phyloP scores from a whole-genome alignment of 2,888 invertebrate genomes.

The Lasioglossum villosulum region DNA sequence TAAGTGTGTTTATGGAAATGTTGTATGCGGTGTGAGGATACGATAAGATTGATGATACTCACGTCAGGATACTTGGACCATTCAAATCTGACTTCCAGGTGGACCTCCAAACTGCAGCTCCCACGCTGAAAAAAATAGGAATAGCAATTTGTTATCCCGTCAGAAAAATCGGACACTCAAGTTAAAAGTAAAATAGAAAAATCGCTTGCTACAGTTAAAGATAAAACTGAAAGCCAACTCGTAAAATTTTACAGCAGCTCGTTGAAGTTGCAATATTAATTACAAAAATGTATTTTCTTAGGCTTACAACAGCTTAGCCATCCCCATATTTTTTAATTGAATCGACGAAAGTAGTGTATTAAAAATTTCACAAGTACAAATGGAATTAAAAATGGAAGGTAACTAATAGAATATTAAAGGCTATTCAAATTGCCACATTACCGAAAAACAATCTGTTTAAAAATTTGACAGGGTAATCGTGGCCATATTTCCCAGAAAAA shows the following conservation, averaged over 20 bases:
- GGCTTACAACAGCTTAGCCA: too few relatives aligned
- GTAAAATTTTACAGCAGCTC: neutral
- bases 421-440: neutral
- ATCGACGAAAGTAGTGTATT: too few relatives aligned
- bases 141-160: neutral
- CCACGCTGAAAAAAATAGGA: slow-evolving; percentile 28
- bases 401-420: neutral
- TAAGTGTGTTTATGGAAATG: neutral
- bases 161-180: neutral
- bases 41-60: slow-evolving; percentile 10
- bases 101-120: slow-evolving; percentile 39
- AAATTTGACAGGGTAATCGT: neutral
- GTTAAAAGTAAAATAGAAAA: neutral
- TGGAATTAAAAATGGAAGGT: neutral
- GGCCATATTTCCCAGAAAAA: neutral
- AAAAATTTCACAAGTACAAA: neutral
- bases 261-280: too few relatives aligned
- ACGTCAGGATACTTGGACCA: slow-evolving; percentile 46
- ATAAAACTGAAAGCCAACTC: neutral
- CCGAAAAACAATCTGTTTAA: neutral
- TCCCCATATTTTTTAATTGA: too few relatives aligned
- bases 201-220: neutral
- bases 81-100: slow-evolving; percentile 34
- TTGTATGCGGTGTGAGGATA: neutral
- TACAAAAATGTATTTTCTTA: too few relatives aligned